Conservation (phyloP, 2,888 invertebrate species). For the Blomia tropicalis region DNA sequence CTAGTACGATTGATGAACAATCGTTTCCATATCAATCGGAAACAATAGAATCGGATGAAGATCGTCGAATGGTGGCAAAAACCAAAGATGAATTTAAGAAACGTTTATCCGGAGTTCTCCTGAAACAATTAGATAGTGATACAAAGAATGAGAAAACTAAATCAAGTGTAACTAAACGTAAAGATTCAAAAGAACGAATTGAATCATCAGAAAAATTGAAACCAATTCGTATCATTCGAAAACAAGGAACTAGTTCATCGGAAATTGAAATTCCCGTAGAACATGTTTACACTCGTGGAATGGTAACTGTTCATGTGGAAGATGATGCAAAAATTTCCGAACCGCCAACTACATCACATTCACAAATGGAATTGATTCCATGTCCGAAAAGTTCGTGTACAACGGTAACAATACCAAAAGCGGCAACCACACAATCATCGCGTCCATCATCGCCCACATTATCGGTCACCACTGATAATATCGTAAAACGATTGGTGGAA, state of each 20-base stretch:
- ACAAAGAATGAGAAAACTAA: no score
- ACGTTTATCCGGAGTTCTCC: background rate
- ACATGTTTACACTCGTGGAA: slow-evolving; percentile 6
- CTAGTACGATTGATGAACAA: background rate
- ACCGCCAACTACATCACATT: no score
- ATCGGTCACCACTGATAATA: background rate
- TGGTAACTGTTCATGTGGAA: background rate
- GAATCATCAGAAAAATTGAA: background rate
- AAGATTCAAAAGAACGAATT: no score
- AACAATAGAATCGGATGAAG: background rate
- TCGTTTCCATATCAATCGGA: background rate
- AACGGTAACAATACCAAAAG: background rate
- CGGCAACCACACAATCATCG: background rate
- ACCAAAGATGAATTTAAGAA: background rate
- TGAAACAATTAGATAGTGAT: background rate
- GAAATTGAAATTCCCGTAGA: slow-evolving; percentile 17
- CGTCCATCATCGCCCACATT: background rate
- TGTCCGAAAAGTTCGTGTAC: background rate
- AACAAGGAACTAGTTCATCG: slow-evolving; percentile 12
- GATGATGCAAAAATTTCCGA: background rate
- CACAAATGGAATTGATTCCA: background rate
- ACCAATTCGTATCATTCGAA: background rate
- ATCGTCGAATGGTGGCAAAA: background rate
- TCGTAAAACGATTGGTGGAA: background rate
- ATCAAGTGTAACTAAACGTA: no score